These are phyloP conservation scores for Zeus faber DNA, from an alignment of 2,113 vertebrate species.

Conservation along the genomic window DNA sequence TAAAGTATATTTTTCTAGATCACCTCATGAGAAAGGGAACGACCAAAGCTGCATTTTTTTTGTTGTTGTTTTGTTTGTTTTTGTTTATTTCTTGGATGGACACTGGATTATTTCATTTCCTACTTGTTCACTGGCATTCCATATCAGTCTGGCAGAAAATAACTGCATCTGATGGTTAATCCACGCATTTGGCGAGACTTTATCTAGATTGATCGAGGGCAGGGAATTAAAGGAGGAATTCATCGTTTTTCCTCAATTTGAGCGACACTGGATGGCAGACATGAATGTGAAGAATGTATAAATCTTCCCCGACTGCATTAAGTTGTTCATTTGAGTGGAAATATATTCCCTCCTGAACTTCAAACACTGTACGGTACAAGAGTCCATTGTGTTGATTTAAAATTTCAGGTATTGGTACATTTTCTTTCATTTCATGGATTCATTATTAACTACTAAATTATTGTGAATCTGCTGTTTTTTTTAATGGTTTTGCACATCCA, in stretches of 20 bases:
- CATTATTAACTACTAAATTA: slow-evolving; percentile 39
- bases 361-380: slow-evolving; percentile 35
- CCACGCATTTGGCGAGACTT: background rate
- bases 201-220: slow-evolving; percentile 28
- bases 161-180: slow-evolving; percentile 34
- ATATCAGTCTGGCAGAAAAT: slow-evolving; percentile 23
- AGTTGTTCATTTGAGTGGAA: slow-evolving; percentile 23
- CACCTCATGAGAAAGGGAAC: slow-evolving; percentile 44
- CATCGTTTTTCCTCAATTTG: slow-evolving; percentile 14
- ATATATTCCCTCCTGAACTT: slow-evolving; percentile 6
- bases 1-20: slow-evolving; percentile 23
- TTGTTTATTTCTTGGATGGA: slow-evolving; percentile 44
- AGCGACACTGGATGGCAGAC: slow-evolving; percentile 66
- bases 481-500: slow-evolving; percentile 36
- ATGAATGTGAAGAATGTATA: slow-evolving; percentile 53
- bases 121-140: slow-evolving; percentile 46
- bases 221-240: slow-evolving; percentile 33
- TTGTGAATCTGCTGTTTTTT: slow-evolving; percentile 26
- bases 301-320: slow-evolving; percentile 22
- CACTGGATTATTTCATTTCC: slow-evolving; percentile 52
- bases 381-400: slow-evolving; percentile 24
- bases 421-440: slow-evolving; percentile 15
- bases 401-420: slow-evolving; percentile 26
- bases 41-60: slow-evolving; percentile 43
- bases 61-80: slow-evolving; percentile 32